Percentiles rank a stretch among this genome's conserved stretches.
phyloP scores from a whole-genome alignment of 2,888 invertebrate genomes.

The Elysia crispata region DNA sequence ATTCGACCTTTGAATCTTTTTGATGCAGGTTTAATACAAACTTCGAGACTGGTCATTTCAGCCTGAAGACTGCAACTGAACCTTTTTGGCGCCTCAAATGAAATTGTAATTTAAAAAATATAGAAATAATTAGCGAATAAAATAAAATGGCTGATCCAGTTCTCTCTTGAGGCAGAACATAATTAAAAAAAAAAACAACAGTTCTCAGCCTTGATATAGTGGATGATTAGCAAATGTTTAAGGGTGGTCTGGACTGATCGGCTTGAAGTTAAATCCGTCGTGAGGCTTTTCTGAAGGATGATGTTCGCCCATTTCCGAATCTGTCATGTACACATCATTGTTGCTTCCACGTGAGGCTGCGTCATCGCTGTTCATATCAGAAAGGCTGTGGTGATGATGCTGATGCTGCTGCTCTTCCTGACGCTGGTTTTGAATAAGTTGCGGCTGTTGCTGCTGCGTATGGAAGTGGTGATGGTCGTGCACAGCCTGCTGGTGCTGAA shows the following conservation, averaged over 20 bases:
- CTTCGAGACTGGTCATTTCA: too few relatives aligned
- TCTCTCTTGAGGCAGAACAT: too few relatives aligned
- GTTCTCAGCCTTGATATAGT: too few relatives aligned
- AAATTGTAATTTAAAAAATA: too few relatives aligned
- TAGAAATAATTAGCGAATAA: too few relatives aligned
- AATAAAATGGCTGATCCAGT: too few relatives aligned
- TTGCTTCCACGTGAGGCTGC: slow-evolving; percentile 55
- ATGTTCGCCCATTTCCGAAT: slow-evolving; percentile 69
- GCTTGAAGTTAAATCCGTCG: slow-evolving; percentile 42
- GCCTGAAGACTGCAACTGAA: too few relatives aligned
- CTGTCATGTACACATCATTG: slow-evolving; percentile 69
- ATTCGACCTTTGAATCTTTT: too few relatives aligned
- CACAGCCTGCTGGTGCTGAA: slow-evolving; percentile 32
- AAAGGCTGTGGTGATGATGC: slow-evolving; percentile 14
- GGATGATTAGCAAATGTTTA: too few relatives aligned
- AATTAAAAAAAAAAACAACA: too few relatives aligned
- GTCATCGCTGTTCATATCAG: slow-evolving; percentile 37
- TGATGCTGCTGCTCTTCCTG: slow-evolving; percentile 27
- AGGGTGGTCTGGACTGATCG: neutral
- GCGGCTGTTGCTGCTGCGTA: slow-evolving; percentile 35
- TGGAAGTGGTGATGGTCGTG: slow-evolving; percentile 52
- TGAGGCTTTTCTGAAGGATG: slow-evolving; percentile 54
- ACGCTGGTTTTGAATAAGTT: neutral
- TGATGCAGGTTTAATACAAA: too few relatives aligned
- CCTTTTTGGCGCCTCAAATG: too few relatives aligned